Evolutionary conservation across 2,888 invertebrate species (phyloP), one percentile per base, ranked within the genome.

Genomic region (Campoplex capitator): DNA sequence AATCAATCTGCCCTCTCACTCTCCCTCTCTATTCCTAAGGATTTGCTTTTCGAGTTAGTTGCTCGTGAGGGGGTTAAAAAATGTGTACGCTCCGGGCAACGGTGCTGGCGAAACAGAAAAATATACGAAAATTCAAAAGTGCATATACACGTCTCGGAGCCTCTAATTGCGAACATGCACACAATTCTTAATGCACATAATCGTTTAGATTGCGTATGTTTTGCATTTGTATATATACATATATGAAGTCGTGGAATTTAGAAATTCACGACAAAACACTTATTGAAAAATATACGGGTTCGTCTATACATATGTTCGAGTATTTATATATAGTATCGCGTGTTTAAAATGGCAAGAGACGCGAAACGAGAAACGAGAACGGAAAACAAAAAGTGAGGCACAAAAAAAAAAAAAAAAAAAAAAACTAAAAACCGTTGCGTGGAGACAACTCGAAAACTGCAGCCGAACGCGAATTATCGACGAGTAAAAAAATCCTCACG

Each of bases 1-100:
- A 89, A 89, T 89, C 88, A 89, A 89, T 89, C 85, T 85, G 32
- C 48, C 42, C 38, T 58, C 68, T 58, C 80, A 8, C 62, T 56
- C 56, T 38, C 38, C 13, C 23, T 35, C 32, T 48, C 73, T 38
- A 28, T 73, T 28, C 71, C 23, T 48, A 13, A 23, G 70, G 48
- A 51, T 18, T 48, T 4, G 51, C 28, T 51, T 51, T 32, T 51
- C 16, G 51, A 8, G 32, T 68, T n/a, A 9, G n/a, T 42, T 23
- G 23, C 23, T 23, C n/a, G 54, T 51, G n/a, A 51, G 48, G 71
- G 51, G 51, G 71, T 51, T 71, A 71, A 71, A 23, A 51, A 71
- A 51, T 28, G 28, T 51, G 16, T 16, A 32, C 4, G 62, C 62
- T 62, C 32, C 16, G 62, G 62, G 62, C 62, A 16, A 32, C 62